Conservation (phyloP, 2,797 vertebrate species). For the Chrysocyon brachyurus region DNA sequence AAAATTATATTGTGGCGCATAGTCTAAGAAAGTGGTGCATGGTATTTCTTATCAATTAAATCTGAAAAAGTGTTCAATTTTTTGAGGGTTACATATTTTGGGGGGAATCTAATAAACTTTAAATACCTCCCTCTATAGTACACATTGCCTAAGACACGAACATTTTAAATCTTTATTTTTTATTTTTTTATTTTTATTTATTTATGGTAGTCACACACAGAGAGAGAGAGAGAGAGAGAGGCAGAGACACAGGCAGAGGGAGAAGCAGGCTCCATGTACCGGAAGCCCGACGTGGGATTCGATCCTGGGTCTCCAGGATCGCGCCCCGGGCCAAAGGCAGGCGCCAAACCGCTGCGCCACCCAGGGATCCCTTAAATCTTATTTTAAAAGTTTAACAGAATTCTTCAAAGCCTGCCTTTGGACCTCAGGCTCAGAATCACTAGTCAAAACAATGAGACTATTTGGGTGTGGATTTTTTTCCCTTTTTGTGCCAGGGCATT, state of each 20-base stretch:
- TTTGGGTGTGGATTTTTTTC: neutral
- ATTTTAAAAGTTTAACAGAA: conserved; percentile 21
- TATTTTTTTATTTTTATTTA: too few species aligned
- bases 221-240: too few species aligned
- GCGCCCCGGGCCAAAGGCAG: too few species aligned
- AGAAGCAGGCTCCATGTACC: too few species aligned
- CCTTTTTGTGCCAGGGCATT: neutral
- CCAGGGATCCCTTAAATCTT: neutral
- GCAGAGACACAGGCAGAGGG: too few species aligned
- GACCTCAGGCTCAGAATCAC: neutral
- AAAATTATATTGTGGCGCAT: neutral
- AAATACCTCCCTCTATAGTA: neutral
- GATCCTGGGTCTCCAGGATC: too few species aligned
- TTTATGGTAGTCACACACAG: too few species aligned
- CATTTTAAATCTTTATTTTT: neutral
- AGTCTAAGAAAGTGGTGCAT: neutral
- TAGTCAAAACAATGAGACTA: neutral
- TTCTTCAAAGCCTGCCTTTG: conserved; percentile 18
- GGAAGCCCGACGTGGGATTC: too few species aligned
- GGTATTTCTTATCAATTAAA: neutral
- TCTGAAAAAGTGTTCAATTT: neutral
- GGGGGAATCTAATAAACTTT: neutral
- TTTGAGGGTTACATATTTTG: neutral
- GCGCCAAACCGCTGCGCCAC: too few species aligned
- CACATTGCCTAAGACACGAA: neutral